These are phyloP conservation scores for Psittacula derbiana DNA, from an alignment of 2,797 vertebrate species.

Conservation along the genomic window DNA sequence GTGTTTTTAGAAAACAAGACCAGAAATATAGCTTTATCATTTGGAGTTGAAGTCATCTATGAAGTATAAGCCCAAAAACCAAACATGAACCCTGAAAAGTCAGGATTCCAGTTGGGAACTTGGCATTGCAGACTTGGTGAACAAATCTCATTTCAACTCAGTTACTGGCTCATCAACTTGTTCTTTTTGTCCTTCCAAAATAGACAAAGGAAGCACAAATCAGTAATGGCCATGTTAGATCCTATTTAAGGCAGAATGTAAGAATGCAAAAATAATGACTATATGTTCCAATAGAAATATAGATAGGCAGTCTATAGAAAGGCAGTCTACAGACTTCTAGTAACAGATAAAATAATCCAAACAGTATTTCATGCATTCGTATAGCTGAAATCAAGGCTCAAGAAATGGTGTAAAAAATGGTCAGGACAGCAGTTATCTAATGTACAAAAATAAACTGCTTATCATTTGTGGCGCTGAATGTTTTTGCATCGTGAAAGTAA, in stretches of 20 bases:
- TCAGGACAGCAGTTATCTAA: not conserved
- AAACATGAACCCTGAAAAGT: not conserved
- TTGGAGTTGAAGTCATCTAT: not conserved
- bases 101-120: not conserved
- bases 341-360: constrained; percentile 34
- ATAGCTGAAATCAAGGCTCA: not conserved
- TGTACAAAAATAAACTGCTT: constrained; percentile 37
- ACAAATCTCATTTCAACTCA: not conserved
- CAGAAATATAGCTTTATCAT: not conserved
- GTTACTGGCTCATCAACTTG: not conserved
- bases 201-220: not conserved
- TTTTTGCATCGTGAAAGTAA: not conserved
- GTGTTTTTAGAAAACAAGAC: not conserved
- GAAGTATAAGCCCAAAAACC: not conserved
- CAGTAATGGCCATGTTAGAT: not conserved
- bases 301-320: constrained; percentile 10
- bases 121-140: not conserved
- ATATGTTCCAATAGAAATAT: constrained; percentile 33
- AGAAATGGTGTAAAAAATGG: not conserved
- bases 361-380: not conserved
- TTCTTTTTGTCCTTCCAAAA: not conserved
- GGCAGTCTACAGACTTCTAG: not conserved
- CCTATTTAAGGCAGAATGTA: constrained; percentile 36
- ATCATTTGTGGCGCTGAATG: not conserved
- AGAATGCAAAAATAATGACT: constrained; percentile 35